phyloP scores from a whole-genome alignment of 1,140 invertebrate genomes.

The Drosophila trapezifrons region DNA sequence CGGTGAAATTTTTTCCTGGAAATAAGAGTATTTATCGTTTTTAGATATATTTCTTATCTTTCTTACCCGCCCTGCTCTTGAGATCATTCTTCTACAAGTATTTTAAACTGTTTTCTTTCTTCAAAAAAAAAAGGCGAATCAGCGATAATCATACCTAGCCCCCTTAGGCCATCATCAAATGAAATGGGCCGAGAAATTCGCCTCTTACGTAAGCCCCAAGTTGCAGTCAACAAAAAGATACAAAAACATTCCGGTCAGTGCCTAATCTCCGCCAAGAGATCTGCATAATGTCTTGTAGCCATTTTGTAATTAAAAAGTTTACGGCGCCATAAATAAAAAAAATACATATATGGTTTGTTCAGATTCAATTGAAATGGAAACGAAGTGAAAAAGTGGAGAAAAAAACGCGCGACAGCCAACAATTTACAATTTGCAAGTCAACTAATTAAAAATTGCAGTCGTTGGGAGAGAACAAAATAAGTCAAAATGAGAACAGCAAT shows the following conservation, averaged over 20 bases:
- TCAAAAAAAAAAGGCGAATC: background rate
- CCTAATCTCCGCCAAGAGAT: constrained; percentile 48
- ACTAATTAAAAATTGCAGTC: constrained; percentile 68
- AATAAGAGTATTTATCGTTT: background rate
- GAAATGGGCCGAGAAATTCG: constrained; percentile 28
- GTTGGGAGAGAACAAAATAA: constrained; percentile 39
- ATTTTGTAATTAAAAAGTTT: constrained; percentile 76
- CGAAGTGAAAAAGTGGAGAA: constrained; percentile 39
- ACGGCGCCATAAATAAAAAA: constrained; percentile 67
- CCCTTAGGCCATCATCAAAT: constrained; percentile 25
- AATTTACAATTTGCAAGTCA: constrained; percentile 61
- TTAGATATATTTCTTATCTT: background rate
- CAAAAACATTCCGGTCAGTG: constrained; percentile 33
- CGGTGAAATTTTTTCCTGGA: background rate
- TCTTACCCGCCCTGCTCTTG: too few relatives aligned
- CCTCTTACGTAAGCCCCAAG: constrained; percentile 52
- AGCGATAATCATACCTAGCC: background rate
- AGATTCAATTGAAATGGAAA: constrained; percentile 24
- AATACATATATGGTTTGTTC: constrained; percentile 9
- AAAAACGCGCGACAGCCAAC: constrained; percentile 45
- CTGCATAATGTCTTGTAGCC: constrained; percentile 72
- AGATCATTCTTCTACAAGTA: background rate
- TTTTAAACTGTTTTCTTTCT: background rate
- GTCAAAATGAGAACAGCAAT: constrained; percentile 65
- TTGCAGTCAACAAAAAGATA: constrained; percentile 21